Evolutionary conservation across 2,888 invertebrate genomes (phyloP), one percentile per base, ranked within the genome.

Genomic region (Coenonympha arcania): DNA sequence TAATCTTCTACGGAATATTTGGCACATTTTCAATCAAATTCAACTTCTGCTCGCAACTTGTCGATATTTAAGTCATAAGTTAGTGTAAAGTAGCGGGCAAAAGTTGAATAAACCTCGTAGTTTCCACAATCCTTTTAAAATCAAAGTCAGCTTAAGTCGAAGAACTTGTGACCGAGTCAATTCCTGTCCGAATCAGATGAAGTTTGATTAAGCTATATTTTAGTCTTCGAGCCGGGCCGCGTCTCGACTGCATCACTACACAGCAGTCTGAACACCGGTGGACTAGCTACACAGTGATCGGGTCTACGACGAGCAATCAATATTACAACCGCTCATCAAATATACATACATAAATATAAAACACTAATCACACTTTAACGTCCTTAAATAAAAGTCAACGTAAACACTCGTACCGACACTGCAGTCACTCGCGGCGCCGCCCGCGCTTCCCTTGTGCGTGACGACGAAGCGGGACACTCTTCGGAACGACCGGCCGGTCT

Each of bases 271-370:
- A 79, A 81, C 79, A 79, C 80, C 69, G 39, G 73, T 74, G 71
- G 73, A 68, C 74, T 82, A 82, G 81, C 60, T 79, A 83, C 81
- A 83, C 65, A 63, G 66, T 63, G 62, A 58, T 56, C 60, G 67
- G 63, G 65, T 62, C 48, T 54, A 51, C 53, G 66, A 65, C 63
- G 56, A 63, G 62, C 59, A 20, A 61, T 59, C 34, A 65, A 64
- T 65, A 63, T 65, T 63, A 68, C 69, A 64, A 60, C 62, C 60
- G 62, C 66, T 73, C 75, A 70, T 24, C 80, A 76, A 75, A 79
- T 82, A 79, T 79, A 82, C 80, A 82, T 73, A 79, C 80, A 82
- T 73, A 79, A 62, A 80, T 75, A 74, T 68, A 73, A 73, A 75
- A 68, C 58, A 66, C 61, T 70, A 62, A 62, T 63, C 63, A 64